Conservation (phyloP, 1,140 invertebrate genomes). For the Drosophila murphyi region DNA sequence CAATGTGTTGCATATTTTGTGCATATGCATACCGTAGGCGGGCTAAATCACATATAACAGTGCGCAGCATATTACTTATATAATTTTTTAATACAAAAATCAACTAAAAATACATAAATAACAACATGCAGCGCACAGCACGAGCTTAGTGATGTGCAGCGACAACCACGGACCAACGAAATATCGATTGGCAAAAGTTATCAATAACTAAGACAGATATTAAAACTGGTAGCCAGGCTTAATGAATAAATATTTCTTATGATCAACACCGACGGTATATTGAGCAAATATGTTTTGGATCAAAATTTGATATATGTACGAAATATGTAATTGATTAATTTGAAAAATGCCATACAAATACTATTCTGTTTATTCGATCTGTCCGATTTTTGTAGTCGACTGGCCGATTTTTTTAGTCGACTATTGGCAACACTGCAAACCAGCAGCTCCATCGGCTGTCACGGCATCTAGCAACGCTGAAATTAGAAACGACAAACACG, state of each 20-base stretch:
- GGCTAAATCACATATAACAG: constrained; percentile 47
- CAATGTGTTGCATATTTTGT: not conserved
- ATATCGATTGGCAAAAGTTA: not conserved
- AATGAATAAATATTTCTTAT: too few species aligned
- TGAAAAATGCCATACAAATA: too few species aligned
- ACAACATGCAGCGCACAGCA: constrained; percentile 37
- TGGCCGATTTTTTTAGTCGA: too few species aligned
- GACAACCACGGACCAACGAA: not conserved
- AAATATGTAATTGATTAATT: too few species aligned
- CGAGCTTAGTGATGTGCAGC: constrained; percentile 22
- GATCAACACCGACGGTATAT: too few species aligned
- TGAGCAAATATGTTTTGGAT: too few species aligned
- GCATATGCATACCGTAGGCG: constrained; percentile 37
- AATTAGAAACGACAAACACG: constrained; percentile 40
- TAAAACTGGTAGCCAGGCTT: too few species aligned
- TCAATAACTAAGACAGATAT: not conserved
- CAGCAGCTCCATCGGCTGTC: constrained; percentile 15
- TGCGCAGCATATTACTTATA: constrained; percentile 59
- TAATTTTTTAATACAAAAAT: constrained; percentile 57
- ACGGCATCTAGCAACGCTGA: constrained; percentile 22
- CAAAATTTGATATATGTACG: too few species aligned
- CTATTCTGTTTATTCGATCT: too few species aligned
- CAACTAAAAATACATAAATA: constrained; percentile 56
- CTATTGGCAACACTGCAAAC: not conserved
- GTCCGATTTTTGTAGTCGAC: too few species aligned